These are phyloP conservation scores for Melanotaenia pygmaea DNA, from an alignment of 2,797 vertebrate genomes.

Conservation along the genomic window DNA sequence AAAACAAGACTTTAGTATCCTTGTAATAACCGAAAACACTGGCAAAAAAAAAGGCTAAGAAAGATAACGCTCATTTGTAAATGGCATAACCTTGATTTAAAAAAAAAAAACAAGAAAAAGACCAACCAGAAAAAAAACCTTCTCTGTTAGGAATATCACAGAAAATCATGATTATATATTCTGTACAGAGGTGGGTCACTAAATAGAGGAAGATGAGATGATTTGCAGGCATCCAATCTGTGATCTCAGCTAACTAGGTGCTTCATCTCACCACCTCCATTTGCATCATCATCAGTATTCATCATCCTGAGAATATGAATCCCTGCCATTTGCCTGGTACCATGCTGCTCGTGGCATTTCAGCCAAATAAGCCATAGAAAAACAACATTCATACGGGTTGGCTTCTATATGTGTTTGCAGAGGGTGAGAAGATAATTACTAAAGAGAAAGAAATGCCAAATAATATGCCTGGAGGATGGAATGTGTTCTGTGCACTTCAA, in stretches of 20 bases:
- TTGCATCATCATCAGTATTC: slow-evolving; percentile 60
- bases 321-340: slow-evolving; percentile 52
- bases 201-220: slow-evolving; percentile 2
- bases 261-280: slow-evolving; percentile 43
- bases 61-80: background rate
- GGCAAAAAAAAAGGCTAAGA: too few relatives aligned
- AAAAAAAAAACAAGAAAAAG: background rate
- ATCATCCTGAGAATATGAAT: slow-evolving; percentile 52
- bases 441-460: background rate
- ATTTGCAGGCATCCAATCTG: slow-evolving; percentile 26
- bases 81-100: background rate
- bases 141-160: background rate
- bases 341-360: slow-evolving; percentile 46
- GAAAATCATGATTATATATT: slow-evolving; percentile 11
- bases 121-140: background rate
- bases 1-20: too few relatives aligned
- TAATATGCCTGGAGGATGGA: slow-evolving; percentile 17
- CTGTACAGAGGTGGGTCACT: background rate
- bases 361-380: slow-evolving; percentile 36
- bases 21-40: too few relatives aligned
- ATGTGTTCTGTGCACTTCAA: background rate
- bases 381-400: slow-evolving; percentile 33
- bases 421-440: slow-evolving; percentile 18
- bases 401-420: background rate
- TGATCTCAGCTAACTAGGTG: slow-evolving; percentile 32